Evolutionary conservation across 2,888 invertebrate genomes (phyloP).

Genomic region (Myopa testacea): DNA sequence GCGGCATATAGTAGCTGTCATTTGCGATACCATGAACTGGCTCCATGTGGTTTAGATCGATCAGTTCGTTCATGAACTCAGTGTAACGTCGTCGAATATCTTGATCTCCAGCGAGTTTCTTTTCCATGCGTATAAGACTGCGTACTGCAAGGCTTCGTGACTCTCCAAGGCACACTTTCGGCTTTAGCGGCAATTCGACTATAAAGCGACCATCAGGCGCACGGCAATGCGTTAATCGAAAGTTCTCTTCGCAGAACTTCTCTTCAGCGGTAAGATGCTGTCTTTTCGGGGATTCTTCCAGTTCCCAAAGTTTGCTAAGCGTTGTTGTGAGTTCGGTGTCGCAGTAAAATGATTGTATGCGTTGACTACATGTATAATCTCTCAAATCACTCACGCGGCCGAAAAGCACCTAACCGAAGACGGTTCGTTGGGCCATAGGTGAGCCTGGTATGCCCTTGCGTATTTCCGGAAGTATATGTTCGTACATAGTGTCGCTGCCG

Average conservation of each 20-base stretch:
- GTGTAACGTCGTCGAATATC: too few species aligned
- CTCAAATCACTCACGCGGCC: background rate
- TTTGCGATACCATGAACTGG: background rate
- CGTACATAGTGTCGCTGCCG: too few species aligned
- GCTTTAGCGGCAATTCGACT: too few species aligned
- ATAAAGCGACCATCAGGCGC: too few species aligned
- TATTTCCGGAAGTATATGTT: too few species aligned
- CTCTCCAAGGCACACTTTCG: too few species aligned
- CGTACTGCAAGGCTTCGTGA: too few species aligned
- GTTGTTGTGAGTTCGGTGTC: background rate
- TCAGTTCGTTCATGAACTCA: constrained; percentile 17
- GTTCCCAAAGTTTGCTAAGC: background rate
- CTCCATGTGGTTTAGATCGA: constrained; percentile 25
- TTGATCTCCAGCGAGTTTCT: constrained; percentile 31
- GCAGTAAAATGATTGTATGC: background rate
- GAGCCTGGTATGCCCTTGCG: too few species aligned
- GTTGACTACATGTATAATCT: background rate
- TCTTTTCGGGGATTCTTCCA: background rate
- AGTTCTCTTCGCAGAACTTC: too few species aligned
- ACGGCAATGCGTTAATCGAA: too few species aligned
- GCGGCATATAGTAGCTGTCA: constrained; percentile 29
- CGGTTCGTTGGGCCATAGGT: too few species aligned
- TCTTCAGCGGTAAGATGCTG: background rate
- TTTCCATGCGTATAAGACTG: too few species aligned
- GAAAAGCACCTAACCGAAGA: constrained; percentile 2